Base-by-base conservation (phyloP, 2,888 invertebrate species). In the Temnothorax unifasciatus region DNA sequence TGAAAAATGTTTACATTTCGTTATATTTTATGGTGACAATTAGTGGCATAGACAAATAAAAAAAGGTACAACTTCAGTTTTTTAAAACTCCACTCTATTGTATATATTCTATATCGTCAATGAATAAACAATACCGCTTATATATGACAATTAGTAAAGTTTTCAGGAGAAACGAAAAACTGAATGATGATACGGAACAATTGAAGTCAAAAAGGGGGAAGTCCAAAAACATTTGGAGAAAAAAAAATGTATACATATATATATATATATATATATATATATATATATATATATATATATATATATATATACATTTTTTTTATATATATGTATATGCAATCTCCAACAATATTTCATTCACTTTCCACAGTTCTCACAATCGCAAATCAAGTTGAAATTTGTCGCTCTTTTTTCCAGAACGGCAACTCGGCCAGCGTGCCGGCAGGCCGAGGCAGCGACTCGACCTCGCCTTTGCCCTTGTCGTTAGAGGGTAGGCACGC, bases 361-460 rank as follows among this genome's bases (percentile, higher is more conserved):
- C 4, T 47, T 34, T 50, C 4, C 3, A 21, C 8, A 18, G 2
- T 50, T 69, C 15, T 52, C n/a, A 2, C n/a, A 29, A 68, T 50
- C 34, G 69, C 29, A 57, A 21, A 64, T 9, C 0, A 38, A n/a
- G 18, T 1, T 63, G 4, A 76, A 59, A 9, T 29, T 5, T 0
- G 25, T 15, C 57, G 9, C 47, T 50, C 57, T 34, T 13, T 21
- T 38, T 92, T 88, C 0, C 84, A 92, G 92, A 85, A 85, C 61
- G 85, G 74, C 83, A 90, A 85, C 83, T 90, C 87, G 61, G 86
- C 85, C 68, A 89, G 85, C 38, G 87, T 87, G 75, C 82, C 86
- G 71, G 90, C 86, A 84, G 88, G 89, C 38, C 88, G 83, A 82
- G 85, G 84, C 82, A 84, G 75, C 68, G 87, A 79, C 68, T 82